Evolutionary conservation across 2,888 invertebrate genomes (phyloP).

Genomic region (Schrankia costaestrigalis): DNA sequence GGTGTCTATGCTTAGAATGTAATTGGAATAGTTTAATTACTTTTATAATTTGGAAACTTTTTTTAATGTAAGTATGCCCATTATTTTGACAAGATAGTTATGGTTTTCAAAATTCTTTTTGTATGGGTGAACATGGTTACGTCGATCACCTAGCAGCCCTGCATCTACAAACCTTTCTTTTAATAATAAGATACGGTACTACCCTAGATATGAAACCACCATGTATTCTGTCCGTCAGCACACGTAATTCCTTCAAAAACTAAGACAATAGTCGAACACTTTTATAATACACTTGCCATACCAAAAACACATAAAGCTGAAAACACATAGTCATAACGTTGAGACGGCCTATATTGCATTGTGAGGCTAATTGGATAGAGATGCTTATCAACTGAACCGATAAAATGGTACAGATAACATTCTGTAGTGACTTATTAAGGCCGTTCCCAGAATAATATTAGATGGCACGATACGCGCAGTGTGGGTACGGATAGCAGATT

Average conservation of each 20-base stretch:
- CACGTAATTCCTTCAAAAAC: not conserved
- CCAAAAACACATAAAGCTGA: slow-evolving; percentile 31
- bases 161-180: no score
- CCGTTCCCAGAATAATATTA: slow-evolving; percentile 82
- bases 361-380: slow-evolving; percentile 80
- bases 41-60: no score
- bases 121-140: no score
- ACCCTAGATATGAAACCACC: no score
- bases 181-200: no score
- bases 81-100: no score
- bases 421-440: slow-evolving; percentile 82
- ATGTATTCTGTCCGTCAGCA: no score
- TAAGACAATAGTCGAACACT: slow-evolving; percentile 3
- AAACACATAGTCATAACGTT: slow-evolving; percentile 63
- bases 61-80: no score
- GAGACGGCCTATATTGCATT: slow-evolving; percentile 78
- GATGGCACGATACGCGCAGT: slow-evolving; percentile 74
- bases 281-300: slow-evolving; percentile 7
- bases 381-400: slow-evolving; percentile 72
- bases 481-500: slow-evolving; percentile 53
- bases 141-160: no score
- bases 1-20: no score
- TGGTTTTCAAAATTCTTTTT: no score
- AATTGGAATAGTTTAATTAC: no score
- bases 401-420: slow-evolving; percentile 82